phyloP scores from a whole-genome alignment of 2,797 vertebrate species.

The Tolypeutes matacus region DNA sequence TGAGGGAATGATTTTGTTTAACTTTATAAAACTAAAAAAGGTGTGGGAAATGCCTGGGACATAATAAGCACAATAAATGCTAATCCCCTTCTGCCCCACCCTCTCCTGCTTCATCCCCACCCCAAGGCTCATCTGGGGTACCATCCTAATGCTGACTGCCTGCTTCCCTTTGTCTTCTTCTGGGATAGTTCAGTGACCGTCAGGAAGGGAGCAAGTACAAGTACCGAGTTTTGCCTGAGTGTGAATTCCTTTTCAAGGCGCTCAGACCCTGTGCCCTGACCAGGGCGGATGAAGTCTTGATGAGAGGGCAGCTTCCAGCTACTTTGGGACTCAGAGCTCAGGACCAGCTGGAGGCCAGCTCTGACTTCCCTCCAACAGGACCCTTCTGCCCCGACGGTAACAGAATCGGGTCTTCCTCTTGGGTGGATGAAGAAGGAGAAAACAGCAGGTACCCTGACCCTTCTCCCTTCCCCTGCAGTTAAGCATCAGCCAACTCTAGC shows the following conservation, averaged over 20 bases:
- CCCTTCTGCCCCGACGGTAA: neutral
- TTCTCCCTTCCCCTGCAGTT: neutral
- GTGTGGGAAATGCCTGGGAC: neutral
- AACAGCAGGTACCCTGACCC: neutral
- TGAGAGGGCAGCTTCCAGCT: neutral
- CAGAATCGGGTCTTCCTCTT: neutral
- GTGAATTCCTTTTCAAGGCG: rapidly evolving
- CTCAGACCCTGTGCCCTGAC: neutral
- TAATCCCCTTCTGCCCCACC: neutral
- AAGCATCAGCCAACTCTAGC: neutral
- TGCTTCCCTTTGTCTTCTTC: neutral
- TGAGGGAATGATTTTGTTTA: constrained; percentile 24
- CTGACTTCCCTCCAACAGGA: neutral
- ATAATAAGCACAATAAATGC: neutral
- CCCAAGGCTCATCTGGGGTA: neutral
- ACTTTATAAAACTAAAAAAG: constrained; percentile 36
- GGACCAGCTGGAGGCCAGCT: neutral
- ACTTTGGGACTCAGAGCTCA: neutral
- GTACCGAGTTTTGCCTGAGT: neutral
- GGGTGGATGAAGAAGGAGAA: neutral
- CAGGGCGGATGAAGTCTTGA: neutral
- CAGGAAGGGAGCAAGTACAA: neutral
- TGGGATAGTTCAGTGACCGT: neutral
- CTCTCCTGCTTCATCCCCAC: neutral
- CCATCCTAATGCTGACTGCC: neutral